Evolutionary conservation across 2,113 vertebrate genomes (phyloP).

Genomic region (Anoura caudifer): DNA sequence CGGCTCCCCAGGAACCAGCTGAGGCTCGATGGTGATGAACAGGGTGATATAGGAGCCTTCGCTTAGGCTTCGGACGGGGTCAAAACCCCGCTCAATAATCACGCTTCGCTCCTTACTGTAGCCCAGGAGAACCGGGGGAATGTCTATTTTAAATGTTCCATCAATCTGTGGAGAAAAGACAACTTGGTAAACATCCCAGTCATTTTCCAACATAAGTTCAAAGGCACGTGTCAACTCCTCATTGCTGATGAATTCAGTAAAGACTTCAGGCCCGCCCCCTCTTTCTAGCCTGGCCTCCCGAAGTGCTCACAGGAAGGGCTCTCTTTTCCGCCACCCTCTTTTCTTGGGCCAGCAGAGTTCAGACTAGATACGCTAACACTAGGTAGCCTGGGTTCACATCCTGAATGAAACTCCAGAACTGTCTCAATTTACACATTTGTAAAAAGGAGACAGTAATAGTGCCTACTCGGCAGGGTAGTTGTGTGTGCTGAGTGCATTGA

Average conservation of each 20-base stretch:
- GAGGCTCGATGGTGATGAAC: slow-evolving; percentile 95
- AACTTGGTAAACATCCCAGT: neutral
- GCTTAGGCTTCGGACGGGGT: slow-evolving; percentile 81
- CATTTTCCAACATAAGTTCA: neutral
- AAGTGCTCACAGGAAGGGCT: neutral
- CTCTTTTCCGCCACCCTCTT: neutral
- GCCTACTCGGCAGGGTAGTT: neutral
- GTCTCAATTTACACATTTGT: neutral
- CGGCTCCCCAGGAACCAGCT: slow-evolving; percentile 92
- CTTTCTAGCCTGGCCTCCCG: neutral
- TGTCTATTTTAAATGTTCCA: slow-evolving; percentile 93
- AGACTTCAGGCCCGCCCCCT: neutral
- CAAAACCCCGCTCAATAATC: slow-evolving; percentile 82
- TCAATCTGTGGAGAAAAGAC: slow-evolving; percentile 86
- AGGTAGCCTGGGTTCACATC: neutral
- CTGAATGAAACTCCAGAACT: neutral
- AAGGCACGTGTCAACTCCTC: neutral
- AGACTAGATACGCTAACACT: fast-evolving
- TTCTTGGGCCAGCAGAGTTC: neutral
- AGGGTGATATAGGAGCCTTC: slow-evolving; percentile 94
- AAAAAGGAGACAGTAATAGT: neutral
- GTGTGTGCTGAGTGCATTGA: neutral
- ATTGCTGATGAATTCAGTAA: neutral
- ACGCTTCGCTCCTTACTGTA: slow-evolving; percentile 91
- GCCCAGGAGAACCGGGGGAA: slow-evolving; percentile 93